A percentile compares a stretch with the other conserved stretches of the same genome.
Conservation (phyloP, 1,140 invertebrate species). For the Drosophila navojoa region DNA sequence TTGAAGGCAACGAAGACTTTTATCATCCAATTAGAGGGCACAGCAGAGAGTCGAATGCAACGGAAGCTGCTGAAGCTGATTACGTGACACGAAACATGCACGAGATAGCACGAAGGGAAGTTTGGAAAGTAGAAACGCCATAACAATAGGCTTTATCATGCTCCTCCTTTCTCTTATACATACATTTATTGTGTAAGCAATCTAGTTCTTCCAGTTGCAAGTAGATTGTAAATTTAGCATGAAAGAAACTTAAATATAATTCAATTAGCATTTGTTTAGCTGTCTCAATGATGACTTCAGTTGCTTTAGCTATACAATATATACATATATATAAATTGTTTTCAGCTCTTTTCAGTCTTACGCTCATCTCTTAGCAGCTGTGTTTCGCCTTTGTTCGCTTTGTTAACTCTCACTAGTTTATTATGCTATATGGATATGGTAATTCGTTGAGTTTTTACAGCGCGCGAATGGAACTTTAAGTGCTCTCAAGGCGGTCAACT, state of each 20-base stretch:
- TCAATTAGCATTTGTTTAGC: too few relatives aligned
- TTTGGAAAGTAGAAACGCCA: background rate
- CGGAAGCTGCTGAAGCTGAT: constrained; percentile 2
- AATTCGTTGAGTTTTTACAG: constrained; percentile 27
- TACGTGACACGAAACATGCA: constrained; percentile 10
- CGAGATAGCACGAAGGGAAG: background rate
- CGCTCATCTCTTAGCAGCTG: background rate
- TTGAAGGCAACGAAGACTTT: constrained; percentile 15
- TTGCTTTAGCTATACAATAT: too few relatives aligned
- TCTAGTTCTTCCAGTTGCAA: too few relatives aligned
- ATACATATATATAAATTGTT: too few relatives aligned
- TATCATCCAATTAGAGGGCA: constrained; percentile 39
- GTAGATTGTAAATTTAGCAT: too few relatives aligned
- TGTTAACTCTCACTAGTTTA: constrained; percentile 17
- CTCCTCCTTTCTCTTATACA: too few relatives aligned
- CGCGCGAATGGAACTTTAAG: constrained; percentile 9
- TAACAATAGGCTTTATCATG: too few relatives aligned
- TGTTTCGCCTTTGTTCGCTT: constrained; percentile 1
- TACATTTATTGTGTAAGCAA: too few relatives aligned
- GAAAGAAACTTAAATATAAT: too few relatives aligned
- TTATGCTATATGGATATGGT: constrained; percentile 6
- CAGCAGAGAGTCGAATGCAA: background rate
- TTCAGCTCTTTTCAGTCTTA: too few relatives aligned
- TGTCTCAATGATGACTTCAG: too few relatives aligned
- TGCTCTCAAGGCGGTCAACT: constrained; percentile 32